These are phyloP conservation scores for Myopa testacea DNA, from an alignment of 2,888 invertebrate genomes.

Conservation along the genomic window DNA sequence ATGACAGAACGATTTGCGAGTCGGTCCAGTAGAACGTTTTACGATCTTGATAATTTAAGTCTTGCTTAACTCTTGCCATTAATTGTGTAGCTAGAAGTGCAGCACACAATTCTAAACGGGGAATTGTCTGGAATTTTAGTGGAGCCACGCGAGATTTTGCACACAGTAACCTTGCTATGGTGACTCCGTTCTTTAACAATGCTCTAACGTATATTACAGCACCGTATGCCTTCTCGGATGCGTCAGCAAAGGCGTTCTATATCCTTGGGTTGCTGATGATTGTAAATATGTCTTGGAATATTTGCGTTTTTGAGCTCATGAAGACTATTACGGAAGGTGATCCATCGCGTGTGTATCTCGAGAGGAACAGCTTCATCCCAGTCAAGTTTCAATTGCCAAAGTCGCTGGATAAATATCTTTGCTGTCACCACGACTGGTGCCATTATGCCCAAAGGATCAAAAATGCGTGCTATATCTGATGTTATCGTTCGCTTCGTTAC, in stretches of 20 bases:
- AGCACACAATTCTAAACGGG: constrained; percentile 13
- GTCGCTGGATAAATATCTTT: no score
- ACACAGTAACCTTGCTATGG: constrained; percentile 4
- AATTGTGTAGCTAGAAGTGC: constrained; percentile 25
- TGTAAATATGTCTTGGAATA: neutral
- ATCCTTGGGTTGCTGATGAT: neutral
- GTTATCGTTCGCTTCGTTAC: no score
- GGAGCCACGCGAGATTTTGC: constrained; percentile 18
- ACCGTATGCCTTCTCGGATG: constrained; percentile 1
- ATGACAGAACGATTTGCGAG: constrained; percentile 54
- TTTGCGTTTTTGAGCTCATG: no score
- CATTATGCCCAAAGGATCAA: no score
- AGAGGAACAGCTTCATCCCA: no score
- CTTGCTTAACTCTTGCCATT: neutral
- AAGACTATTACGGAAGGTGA: no score
- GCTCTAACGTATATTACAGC: constrained; percentile 7
- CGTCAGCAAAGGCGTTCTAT: neutral
- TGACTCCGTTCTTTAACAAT: neutral
- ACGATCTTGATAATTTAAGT: neutral
- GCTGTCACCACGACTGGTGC: no score
- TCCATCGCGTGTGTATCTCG: no score
- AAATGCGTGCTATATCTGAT: no score
- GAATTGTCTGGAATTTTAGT: constrained; percentile 5
- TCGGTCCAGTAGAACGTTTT: constrained; percentile 48
- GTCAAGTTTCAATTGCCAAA: no score